phyloP scores from a whole-genome alignment of 2,113 vertebrate species.

The Desmodus rotundus region DNA sequence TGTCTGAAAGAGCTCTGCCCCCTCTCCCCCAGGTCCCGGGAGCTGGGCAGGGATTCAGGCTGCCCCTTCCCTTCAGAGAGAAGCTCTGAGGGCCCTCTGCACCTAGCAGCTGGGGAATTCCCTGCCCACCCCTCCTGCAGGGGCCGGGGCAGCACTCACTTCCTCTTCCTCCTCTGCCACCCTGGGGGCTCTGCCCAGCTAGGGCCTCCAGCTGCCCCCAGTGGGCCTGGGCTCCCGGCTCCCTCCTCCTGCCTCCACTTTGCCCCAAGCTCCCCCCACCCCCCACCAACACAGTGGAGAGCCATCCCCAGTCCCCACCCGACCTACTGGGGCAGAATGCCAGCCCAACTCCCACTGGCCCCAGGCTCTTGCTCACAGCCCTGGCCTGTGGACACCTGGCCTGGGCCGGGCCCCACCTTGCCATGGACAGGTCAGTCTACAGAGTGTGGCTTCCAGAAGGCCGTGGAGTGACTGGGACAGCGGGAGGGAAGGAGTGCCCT shows the following conservation, averaged over 20 bases:
- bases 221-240: neutral
- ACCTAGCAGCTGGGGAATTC: neutral
- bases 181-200: neutral
- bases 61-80: neutral
- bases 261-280: no score
- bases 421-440: neutral
- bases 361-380: neutral
- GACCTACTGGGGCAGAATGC: neutral
- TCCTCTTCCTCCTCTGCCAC: neutral
- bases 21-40: fast-evolving
- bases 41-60: neutral
- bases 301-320: neutral
- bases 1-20: neutral
- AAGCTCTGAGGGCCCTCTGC: neutral
- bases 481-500: neutral
- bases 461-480: fast-evolving
- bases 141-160: neutral
- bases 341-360: neutral
- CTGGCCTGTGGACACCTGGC: neutral
- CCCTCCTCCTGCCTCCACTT: fast-evolving
- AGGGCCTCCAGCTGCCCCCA: neutral
- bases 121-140: neutral
- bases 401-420: neutral
- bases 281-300: no score
- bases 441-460: neutral